phyloP scores from a whole-genome alignment of 2,113 vertebrate species.

The Eublepharis macularius region DNA sequence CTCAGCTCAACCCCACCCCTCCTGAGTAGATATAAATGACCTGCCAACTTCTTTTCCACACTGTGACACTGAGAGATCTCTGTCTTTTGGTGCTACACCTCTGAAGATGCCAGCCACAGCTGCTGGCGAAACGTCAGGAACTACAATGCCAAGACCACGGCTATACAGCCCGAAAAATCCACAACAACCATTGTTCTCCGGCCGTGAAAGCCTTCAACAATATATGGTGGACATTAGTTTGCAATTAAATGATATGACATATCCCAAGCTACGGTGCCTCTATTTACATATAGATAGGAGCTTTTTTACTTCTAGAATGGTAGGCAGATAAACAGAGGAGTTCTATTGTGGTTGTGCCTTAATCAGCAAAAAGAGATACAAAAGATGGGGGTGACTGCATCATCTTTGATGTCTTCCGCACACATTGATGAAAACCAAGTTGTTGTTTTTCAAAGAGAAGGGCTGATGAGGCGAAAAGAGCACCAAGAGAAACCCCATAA shows the following conservation, averaged over 20 bases:
- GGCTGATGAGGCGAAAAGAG: background rate
- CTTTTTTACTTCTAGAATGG: background rate
- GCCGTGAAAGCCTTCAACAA: too few relatives aligned
- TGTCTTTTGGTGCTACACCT: too few relatives aligned
- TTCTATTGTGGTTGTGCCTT: background rate
- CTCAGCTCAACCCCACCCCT: too few relatives aligned
- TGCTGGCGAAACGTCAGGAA: too few relatives aligned
- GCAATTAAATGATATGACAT: slow-evolving; percentile 19
- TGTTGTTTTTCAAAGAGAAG: background rate
- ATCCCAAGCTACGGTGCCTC: background rate
- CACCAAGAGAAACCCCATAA: background rate
- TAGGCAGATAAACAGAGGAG: slow-evolving; percentile 2
- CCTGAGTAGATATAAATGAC: too few relatives aligned
- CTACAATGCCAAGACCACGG: too few relatives aligned
- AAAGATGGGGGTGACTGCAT: background rate
- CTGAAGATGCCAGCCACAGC: too few relatives aligned
- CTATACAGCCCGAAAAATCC: too few relatives aligned
- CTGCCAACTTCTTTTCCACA: too few relatives aligned
- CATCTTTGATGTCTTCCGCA: background rate
- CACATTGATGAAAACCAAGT: slow-evolving; percentile 23
- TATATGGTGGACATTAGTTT: too few relatives aligned
- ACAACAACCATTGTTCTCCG: too few relatives aligned
- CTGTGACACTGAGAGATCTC: too few relatives aligned
- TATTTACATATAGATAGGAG: fast-evolving
- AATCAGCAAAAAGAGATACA: slow-evolving; percentile 16